phyloP scores from a whole-genome alignment of 2,797 vertebrate species.

The Poecile montanus region DNA sequence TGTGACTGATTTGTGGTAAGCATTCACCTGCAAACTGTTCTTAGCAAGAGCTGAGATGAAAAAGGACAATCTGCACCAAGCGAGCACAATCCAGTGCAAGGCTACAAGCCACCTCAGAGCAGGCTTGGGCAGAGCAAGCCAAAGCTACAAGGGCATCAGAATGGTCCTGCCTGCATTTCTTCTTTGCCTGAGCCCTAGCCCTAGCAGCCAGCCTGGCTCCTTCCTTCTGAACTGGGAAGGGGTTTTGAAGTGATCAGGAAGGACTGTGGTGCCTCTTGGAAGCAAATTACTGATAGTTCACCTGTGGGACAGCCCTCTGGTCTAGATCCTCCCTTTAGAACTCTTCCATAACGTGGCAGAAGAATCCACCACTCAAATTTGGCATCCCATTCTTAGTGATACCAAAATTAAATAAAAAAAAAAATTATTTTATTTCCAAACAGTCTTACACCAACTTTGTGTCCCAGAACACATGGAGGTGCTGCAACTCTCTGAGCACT shows the following conservation, averaged over 20 bases:
- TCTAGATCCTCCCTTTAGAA: neutral
- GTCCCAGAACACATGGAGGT: neutral
- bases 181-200: neutral
- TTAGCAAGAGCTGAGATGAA: neutral
- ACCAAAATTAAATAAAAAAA: neutral
- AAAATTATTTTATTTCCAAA: neutral
- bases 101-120: neutral
- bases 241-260: neutral
- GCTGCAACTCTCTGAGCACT: rapidly evolving
- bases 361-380: neutral
- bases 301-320: neutral
- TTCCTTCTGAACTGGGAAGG: neutral
- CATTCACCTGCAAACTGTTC: neutral
- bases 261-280: neutral
- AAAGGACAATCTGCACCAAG: neutral
- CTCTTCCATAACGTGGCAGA: neutral
- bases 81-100: neutral
- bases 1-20: neutral
- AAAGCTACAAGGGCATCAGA: neutral
- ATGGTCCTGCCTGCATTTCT: neutral
- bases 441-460: neutral
- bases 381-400: neutral
- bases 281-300: neutral
- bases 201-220: neutral
- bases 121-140: neutral